These are phyloP conservation scores for Syrphus vitripennis DNA, from an alignment of 2,888 invertebrate genomes.

Conservation along the genomic window DNA sequence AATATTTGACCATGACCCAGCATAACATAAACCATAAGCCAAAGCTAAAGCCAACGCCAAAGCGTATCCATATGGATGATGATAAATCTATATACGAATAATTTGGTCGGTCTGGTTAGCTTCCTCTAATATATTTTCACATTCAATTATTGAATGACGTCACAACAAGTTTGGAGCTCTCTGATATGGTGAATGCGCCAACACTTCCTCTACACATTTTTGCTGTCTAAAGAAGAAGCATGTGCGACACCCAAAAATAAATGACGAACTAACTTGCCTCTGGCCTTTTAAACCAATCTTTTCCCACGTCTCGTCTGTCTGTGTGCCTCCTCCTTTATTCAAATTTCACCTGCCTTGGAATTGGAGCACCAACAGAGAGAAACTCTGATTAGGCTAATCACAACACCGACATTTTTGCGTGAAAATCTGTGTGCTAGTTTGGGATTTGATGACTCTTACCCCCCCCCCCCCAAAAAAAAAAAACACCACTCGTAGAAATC, in stretches of 20 bases:
- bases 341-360: neutral
- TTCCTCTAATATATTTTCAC: conserved; percentile 20
- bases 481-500: conserved; percentile 7
- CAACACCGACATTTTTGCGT: conserved; percentile 24
- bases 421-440: neutral
- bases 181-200: neutral
- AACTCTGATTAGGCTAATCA: conserved; percentile 39
- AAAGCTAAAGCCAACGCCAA: neutral
- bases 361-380: neutral
- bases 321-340: neutral
- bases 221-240: neutral
- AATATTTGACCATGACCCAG: conserved; percentile 51
- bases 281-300: neutral
- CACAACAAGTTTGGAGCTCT: neutral
- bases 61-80: neutral
- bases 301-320: neutral
- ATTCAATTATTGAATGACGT: conserved; percentile 48
- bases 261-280: neutral
- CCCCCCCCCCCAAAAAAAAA: neutral
- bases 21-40: conserved; percentile 15
- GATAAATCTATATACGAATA: neutral
- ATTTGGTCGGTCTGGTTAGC: neutral
- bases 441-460: neutral
- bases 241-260: neutral
- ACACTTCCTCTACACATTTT: neutral